Percentiles rank a stretch among this genome's conserved stretches.
Conservation (phyloP, 2,797 vertebrate species). For the Sebastolobus alascanus region DNA sequence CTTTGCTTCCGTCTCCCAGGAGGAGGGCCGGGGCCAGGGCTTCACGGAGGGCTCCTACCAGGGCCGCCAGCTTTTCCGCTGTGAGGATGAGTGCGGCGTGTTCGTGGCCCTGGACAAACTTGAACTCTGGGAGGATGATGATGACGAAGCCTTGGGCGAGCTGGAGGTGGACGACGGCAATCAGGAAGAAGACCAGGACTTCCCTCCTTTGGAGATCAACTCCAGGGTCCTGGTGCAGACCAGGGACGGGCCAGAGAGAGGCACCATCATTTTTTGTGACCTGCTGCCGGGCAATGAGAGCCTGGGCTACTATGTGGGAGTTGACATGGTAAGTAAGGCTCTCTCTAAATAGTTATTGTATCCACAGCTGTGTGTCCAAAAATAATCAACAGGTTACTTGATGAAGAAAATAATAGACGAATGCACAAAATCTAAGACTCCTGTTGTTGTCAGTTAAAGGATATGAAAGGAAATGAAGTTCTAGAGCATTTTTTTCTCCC, state of each 20-base stretch:
- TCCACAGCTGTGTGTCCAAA: background rate
- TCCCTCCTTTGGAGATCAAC: slow-evolving; percentile 94
- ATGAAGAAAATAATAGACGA: background rate
- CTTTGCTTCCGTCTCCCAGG: slow-evolving; percentile 80
- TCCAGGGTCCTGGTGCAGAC: slow-evolving; percentile 96
- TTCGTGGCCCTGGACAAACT: slow-evolving; percentile 98
- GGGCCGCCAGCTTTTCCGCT: slow-evolving; percentile 96
- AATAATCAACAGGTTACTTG: background rate
- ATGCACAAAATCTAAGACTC: background rate
- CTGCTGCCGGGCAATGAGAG: slow-evolving; percentile 96
- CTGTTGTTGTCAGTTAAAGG: background rate
- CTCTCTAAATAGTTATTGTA: slow-evolving; percentile 10
- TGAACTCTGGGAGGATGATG: slow-evolving; percentile 94
- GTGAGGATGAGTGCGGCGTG: slow-evolving; percentile 98
- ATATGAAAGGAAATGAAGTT: background rate
- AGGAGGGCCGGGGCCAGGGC: slow-evolving; percentile 97
- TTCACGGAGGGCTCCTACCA: slow-evolving; percentile 98
- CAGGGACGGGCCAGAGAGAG: slow-evolving; percentile 93
- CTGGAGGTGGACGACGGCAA: slow-evolving; percentile 91
- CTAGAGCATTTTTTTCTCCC: background rate
- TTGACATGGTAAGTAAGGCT: slow-evolving; percentile 94
- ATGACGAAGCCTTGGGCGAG: slow-evolving; percentile 81
- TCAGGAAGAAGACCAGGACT: slow-evolving; percentile 91
- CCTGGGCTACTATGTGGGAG: slow-evolving; percentile 97
- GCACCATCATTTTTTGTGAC: slow-evolving; percentile 98